phyloP scores from a whole-genome alignment of 1,140 invertebrate genomes.

The Sycobia sp. region DNA sequence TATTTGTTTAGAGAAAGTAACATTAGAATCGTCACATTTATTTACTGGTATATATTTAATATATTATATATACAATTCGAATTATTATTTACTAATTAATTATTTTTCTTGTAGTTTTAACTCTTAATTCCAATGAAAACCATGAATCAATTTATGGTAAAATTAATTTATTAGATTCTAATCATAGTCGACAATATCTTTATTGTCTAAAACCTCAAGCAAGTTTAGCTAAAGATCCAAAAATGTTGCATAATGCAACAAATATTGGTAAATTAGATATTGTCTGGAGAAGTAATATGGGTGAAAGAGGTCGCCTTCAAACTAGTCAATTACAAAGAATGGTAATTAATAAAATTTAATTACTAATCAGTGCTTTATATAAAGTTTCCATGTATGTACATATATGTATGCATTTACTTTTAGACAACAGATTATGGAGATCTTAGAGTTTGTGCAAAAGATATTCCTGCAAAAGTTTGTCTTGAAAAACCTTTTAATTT shows the following conservation, averaged over 20 bases:
- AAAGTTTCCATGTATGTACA: too few species aligned
- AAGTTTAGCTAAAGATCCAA: constrained; percentile 74
- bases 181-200: constrained; percentile 87
- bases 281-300: constrained; percentile 94
- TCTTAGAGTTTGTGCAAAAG: constrained; percentile 79
- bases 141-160: constrained; percentile 81
- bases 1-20: constrained; percentile 90
- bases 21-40: constrained; percentile 86
- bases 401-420: constrained; percentile 4
- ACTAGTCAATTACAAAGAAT: constrained; percentile 93
- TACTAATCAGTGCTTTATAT: constrained; percentile 5
- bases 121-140: constrained; percentile 68
- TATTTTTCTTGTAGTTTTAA: constrained; percentile 66
- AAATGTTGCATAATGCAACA: constrained; percentile 79
- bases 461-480: constrained; percentile 80
- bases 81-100: constrained; percentile 14
- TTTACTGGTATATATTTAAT: constrained; percentile 69
- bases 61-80: constrained; percentile 8
- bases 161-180: constrained; percentile 80
- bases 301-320: constrained; percentile 92
- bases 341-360: constrained; percentile 56
- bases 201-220: constrained; percentile 86
- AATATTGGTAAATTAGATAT: constrained; percentile 97
- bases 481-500: constrained; percentile 84
- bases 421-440: constrained; percentile 88